These are phyloP conservation scores for Heliconius hortense DNA, from an alignment of 2,888 invertebrate genomes.

Conservation along the genomic window DNA sequence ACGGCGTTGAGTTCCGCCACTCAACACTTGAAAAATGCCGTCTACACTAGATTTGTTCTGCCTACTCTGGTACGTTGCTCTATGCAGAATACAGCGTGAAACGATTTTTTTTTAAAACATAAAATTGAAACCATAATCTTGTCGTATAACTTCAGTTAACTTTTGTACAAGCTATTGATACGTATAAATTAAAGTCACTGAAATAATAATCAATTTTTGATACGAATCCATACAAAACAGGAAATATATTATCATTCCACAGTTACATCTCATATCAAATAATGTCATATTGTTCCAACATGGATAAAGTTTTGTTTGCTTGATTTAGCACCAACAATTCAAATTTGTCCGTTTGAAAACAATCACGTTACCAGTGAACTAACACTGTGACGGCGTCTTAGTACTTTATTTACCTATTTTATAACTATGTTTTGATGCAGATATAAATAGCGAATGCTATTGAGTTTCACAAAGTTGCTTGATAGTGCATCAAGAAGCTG, in stretches of 20 bases:
- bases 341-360: slow-evolving; percentile 29
- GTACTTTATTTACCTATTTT: slow-evolving; percentile 12
- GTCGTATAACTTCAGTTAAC: background rate
- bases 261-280: slow-evolving; percentile 22
- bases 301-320: slow-evolving; percentile 24
- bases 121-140: background rate
- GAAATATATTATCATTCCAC: slow-evolving; percentile 26
- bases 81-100: too few relatives aligned
- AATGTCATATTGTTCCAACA: slow-evolving; percentile 26
- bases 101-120: background rate
- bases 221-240: slow-evolving; percentile 22
- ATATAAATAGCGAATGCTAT: slow-evolving; percentile 14
- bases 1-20: too few relatives aligned
- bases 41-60: too few relatives aligned
- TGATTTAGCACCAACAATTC: slow-evolving; percentile 23
- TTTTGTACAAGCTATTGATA: background rate
- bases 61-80: too few relatives aligned
- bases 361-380: slow-evolving; percentile 13
- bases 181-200: background rate
- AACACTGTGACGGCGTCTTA: background rate
- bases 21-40: too few relatives aligned
- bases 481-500: slow-evolving; percentile 12
- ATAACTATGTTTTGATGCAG: slow-evolving; percentile 14
- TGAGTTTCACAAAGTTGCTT: background rate
- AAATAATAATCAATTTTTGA: background rate